These are phyloP conservation scores for Callospermophilus lateralis DNA, from an alignment of 2,113 vertebrate species.

Conservation along the genomic window DNA sequence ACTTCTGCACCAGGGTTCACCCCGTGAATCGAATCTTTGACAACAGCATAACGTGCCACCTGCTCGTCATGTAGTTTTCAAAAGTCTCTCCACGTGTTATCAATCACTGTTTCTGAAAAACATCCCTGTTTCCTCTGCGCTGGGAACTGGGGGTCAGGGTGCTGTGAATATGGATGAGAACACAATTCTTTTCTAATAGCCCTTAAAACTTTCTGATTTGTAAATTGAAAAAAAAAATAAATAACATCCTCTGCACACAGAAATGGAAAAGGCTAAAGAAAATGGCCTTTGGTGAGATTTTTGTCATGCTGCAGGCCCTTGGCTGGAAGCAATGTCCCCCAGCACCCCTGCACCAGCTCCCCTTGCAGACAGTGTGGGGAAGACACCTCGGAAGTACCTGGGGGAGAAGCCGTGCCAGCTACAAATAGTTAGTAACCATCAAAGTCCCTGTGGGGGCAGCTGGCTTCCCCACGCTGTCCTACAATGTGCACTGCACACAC, in stretches of 20 bases:
- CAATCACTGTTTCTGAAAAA: background rate
- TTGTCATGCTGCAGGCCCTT: fast-evolving
- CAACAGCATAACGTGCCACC: background rate
- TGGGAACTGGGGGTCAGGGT: too few relatives aligned
- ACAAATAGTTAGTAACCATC: too few relatives aligned
- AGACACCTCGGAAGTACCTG: background rate
- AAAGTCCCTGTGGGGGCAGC: background rate
- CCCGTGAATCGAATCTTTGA: conserved; percentile 34
- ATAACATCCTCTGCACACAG: fast-evolving
- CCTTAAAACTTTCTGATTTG: background rate
- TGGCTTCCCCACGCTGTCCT: fast-evolving
- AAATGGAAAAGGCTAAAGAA: background rate
- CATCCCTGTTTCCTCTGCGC: background rate
- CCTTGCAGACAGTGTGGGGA: background rate
- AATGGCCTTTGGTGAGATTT: background rate
- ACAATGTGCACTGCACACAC: fast-evolving
- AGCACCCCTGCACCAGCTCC: fast-evolving
- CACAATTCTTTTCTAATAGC: background rate
- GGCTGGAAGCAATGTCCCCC: background rate
- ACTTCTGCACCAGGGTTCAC: conserved; percentile 16
- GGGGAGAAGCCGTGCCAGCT: fast-evolving
- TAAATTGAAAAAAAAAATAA: background rate
- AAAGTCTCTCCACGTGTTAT: background rate
- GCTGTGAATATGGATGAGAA: fast-evolving
- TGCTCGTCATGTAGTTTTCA: background rate